phyloP scores from a whole-genome alignment of 30 jellyfish, hydroid and myxozoan genomes.

The Rhopilema esculentum region DNA sequence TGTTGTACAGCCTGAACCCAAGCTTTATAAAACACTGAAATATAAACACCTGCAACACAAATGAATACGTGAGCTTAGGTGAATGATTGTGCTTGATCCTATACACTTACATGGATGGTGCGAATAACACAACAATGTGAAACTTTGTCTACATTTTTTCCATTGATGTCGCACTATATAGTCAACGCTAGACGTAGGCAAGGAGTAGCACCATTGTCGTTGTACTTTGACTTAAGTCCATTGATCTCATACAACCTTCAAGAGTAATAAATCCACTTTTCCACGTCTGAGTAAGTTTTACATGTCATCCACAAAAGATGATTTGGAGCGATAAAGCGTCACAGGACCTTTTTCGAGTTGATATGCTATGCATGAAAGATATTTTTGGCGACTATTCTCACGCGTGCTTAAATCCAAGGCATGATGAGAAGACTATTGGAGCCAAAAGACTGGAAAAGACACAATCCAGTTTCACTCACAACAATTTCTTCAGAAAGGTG shows the following conservation, averaged over 20 bases:
- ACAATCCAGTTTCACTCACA: too few relatives aligned
- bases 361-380: neutral
- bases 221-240: too few relatives aligned
- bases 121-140: too few relatives aligned
- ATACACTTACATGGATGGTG: too few relatives aligned
- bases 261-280: too few relatives aligned
- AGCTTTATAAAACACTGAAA: neutral
- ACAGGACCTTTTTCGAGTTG: neutral
- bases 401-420: too few relatives aligned
- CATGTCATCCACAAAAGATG: neutral
- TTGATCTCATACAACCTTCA: too few relatives aligned
- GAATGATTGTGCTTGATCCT: neutral
- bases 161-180: neutral
- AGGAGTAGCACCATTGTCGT: conserved; percentile 1
- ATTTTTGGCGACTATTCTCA: neutral
- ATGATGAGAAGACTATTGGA: too few relatives aligned
- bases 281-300: neutral
- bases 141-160: too few relatives aligned
- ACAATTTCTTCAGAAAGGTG: too few relatives aligned
- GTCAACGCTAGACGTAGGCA: neutral
- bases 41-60: neutral
- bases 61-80: neutral
- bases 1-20: conserved; percentile 25
- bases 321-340: conserved; percentile 2
- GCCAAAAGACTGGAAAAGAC: too few relatives aligned